phyloP scores from a whole-genome alignment of 2,888 invertebrate species.

The Lasiommata megera region DNA sequence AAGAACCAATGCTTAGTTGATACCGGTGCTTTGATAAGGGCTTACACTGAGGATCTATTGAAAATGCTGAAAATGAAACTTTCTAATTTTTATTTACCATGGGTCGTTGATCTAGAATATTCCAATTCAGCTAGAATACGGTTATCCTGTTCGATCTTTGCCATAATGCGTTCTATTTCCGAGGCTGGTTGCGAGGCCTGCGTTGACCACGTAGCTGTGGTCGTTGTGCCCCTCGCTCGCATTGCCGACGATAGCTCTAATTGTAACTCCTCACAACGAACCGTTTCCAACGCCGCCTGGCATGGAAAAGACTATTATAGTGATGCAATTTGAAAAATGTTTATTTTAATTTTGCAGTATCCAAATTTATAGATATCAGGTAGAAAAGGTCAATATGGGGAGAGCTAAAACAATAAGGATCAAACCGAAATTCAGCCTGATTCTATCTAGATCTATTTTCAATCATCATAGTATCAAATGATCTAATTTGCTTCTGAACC shows the following conservation, averaged over 20 bases:
- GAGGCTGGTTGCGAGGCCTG: conserved; percentile 79
- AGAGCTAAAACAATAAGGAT: no score
- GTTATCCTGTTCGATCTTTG: conserved; percentile 95
- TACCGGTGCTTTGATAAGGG: no score
- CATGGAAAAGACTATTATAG: not conserved
- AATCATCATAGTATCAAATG: no score
- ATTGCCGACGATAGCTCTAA: conserved; percentile 90
- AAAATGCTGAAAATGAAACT: no score
- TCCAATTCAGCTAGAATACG: conserved; percentile 94
- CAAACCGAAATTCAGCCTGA: no score
- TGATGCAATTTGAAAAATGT: no score
- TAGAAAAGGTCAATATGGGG: no score
- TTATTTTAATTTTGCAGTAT: no score
- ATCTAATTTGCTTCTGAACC: no score
- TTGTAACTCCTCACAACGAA: conserved; percentile 93
- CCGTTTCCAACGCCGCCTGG: conserved; percentile 84
- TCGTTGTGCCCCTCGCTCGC: conserved; percentile 65
- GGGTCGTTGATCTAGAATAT: conserved; percentile 87
- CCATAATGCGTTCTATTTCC: conserved; percentile 96
- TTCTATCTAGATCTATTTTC: no score
- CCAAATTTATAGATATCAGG: no score
- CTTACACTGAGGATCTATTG: not conserved
- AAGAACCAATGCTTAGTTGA: no score
- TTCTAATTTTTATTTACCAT: conserved; percentile 61
- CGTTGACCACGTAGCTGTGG: conserved; percentile 59